A percentile compares a stretch with the other conserved stretches of the same genome.
These are phyloP conservation scores for Timema podura DNA, from an alignment of 2,888 invertebrate species.

Conservation along the genomic window DNA sequence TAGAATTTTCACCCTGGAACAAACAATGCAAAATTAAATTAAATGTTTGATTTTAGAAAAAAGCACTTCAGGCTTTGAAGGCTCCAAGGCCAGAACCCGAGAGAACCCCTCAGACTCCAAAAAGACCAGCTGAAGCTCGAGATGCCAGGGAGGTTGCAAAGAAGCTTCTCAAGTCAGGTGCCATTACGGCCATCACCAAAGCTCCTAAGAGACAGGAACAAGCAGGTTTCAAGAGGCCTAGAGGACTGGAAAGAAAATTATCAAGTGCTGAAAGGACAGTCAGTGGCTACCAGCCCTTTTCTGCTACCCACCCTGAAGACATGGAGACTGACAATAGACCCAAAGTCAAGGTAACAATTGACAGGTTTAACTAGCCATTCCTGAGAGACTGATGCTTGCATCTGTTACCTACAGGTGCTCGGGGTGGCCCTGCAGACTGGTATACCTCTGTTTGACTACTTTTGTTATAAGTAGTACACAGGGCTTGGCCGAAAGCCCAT, in stretches of 20 bases:
- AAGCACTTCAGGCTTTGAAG: slow-evolving; percentile 71
- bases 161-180: slow-evolving; percentile 90
- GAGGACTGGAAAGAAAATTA: slow-evolving; percentile 75
- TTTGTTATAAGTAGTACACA: too few relatives aligned
- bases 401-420: too few relatives aligned
- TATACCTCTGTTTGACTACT: too few relatives aligned
- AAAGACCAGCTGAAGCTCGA: slow-evolving; percentile 81
- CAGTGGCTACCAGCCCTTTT: slow-evolving; percentile 87
- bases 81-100: slow-evolving; percentile 89
- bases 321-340: slow-evolving; percentile 61
- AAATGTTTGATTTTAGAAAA: slow-evolving; percentile 57
- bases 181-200: slow-evolving; percentile 80
- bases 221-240: slow-evolving; percentile 83
- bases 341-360: slow-evolving; percentile 52
- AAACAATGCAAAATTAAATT: background rate
- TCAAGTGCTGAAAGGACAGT: slow-evolving; percentile 69
- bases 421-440: too few relatives aligned
- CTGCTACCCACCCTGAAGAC: slow-evolving; percentile 75
- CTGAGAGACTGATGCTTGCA: too few relatives aligned
- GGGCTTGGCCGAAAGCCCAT: too few relatives aligned
- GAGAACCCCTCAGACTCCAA: slow-evolving; percentile 67
- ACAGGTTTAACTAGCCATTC: too few relatives aligned
- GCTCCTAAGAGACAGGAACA: slow-evolving; percentile 84
- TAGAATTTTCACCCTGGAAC: background rate
- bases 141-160: slow-evolving; percentile 94